phyloP scores from a whole-genome alignment of 2,113 vertebrate genomes.

The Poecile atricapillus region DNA sequence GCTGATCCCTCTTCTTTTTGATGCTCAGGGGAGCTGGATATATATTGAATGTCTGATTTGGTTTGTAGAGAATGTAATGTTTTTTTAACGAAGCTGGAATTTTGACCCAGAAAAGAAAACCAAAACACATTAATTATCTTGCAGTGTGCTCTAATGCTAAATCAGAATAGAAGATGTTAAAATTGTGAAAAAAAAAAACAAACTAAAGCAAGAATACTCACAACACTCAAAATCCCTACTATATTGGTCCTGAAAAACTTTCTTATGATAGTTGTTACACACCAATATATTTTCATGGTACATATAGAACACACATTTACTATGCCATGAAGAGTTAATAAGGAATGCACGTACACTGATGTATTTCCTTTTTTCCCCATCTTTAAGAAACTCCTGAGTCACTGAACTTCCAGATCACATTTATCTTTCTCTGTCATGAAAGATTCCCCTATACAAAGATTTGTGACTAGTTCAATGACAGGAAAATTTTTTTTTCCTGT shows the following conservation, averaged over 20 bases:
- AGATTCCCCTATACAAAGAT: background rate
- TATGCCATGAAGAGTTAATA: background rate
- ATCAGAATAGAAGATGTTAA: background rate
- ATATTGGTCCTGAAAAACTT: background rate
- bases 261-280: background rate
- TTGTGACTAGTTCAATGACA: background rate
- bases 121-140: background rate
- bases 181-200: background rate
- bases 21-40: background rate
- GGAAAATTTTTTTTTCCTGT: background rate
- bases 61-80: background rate
- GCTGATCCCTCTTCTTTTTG: background rate
- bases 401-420: background rate
- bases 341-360: background rate
- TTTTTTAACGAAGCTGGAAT: background rate
- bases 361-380: background rate
- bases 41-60: background rate
- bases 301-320: background rate
- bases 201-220: background rate
- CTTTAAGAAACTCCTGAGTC: background rate
- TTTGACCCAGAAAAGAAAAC: background rate
- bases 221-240: background rate
- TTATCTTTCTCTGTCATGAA: background rate
- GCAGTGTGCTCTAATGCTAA: background rate
- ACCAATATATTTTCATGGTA: background rate